Evolutionary conservation across 2,888 invertebrate species (phyloP).

Genomic region (Malthinus seriepunctatus): DNA sequence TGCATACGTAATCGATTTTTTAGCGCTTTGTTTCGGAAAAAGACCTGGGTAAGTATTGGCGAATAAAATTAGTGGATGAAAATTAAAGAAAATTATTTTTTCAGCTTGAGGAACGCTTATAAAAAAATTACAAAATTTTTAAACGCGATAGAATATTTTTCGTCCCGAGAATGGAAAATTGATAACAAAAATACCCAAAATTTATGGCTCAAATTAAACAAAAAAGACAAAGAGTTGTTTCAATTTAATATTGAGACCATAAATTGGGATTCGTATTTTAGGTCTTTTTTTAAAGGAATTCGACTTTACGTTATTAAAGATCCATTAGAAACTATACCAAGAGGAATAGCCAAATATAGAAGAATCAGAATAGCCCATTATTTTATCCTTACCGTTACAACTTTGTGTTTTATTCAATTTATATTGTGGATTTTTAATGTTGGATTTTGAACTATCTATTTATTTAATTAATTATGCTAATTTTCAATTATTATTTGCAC

Average conservation of each 20-base stretch:
- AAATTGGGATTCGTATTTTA: conserved; percentile 73
- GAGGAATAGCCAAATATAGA: conserved; percentile 60
- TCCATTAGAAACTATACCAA: conserved; percentile 64
- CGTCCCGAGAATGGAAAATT: conserved; percentile 65
- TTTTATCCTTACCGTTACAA: background rate
- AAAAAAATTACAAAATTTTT: conserved; percentile 79
- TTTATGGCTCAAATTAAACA: conserved; percentile 58
- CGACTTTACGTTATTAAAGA: conserved; percentile 77
- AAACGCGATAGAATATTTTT: conserved; percentile 75
- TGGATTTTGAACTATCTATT: background rate
- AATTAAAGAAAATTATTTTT: conserved; percentile 19
- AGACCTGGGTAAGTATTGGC: background rate
- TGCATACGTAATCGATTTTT: conserved; percentile 54
- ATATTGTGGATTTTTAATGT: background rate
- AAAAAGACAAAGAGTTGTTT: conserved; percentile 60
- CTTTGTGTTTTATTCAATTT: background rate
- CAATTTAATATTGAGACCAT: conserved; percentile 71
- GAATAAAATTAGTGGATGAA: background rate
- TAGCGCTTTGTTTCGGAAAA: background rate
- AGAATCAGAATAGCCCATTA: conserved; percentile 43
- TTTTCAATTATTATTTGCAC: too few species aligned
- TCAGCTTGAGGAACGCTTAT: conserved; percentile 77
- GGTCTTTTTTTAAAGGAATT: conserved; percentile 70
- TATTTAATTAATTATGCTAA: background rate
- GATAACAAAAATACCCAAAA: conserved; percentile 58